These are phyloP conservation scores for Myiozetetes cayanensis DNA, from an alignment of 2,113 vertebrate genomes.

Conservation along the genomic window DNA sequence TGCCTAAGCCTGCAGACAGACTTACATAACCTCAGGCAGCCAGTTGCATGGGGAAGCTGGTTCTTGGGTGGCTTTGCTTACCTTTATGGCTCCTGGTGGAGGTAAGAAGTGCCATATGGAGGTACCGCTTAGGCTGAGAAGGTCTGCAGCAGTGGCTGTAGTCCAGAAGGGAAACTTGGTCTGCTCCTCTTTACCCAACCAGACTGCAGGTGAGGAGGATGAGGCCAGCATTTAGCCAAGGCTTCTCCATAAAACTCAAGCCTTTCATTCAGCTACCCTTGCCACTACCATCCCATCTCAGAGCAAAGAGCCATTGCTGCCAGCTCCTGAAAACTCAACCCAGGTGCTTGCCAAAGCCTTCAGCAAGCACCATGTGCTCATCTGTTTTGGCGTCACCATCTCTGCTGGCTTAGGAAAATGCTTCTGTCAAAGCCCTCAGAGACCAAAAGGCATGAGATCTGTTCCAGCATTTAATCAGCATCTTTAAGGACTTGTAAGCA, in stretches of 20 bases:
- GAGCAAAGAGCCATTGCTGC: neutral
- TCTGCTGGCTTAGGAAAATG: neutral
- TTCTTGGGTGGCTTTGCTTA: neutral
- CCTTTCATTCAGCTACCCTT: neutral
- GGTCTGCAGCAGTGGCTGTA: neutral
- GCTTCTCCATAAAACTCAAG: neutral
- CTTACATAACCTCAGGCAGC: neutral
- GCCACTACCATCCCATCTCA: neutral
- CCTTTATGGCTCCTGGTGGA: neutral
- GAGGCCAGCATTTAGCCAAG: neutral
- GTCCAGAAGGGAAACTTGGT: neutral
- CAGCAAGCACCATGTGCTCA: neutral
- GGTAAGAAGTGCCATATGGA: neutral
- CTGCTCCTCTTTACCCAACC: neutral
- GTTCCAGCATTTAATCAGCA: conserved; percentile 11
- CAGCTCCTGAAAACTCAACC: neutral
- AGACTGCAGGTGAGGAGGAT: neutral
- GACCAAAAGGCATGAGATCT: neutral
- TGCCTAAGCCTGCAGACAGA: neutral
- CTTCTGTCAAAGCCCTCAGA: neutral
- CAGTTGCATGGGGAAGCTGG: neutral
- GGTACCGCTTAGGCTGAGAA: neutral
- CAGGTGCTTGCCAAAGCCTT: neutral
- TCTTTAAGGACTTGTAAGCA: neutral
- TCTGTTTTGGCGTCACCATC: neutral